Conservation (phyloP, 2,113 vertebrate genomes). For the Chunga burmeisteri region DNA sequence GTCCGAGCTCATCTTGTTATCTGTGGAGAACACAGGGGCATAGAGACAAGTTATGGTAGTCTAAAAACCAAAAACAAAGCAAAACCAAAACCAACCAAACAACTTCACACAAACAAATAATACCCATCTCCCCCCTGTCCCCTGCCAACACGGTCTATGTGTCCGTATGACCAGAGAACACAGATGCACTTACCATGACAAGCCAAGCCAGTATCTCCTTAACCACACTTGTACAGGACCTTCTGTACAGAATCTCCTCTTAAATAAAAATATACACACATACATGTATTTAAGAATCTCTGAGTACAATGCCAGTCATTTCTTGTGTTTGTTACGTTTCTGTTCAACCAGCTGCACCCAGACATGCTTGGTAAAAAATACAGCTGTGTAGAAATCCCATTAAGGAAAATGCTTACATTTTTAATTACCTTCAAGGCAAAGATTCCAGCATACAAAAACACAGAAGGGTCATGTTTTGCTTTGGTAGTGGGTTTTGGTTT, state of each 20-base stretch:
- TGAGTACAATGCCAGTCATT: background rate
- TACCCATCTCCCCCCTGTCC: background rate
- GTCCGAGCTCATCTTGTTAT: background rate
- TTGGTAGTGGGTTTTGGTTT: background rate
- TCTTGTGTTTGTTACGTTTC: background rate
- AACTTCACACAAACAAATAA: background rate
- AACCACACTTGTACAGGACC: background rate
- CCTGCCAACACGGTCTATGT: background rate
- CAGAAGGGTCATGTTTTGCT: constrained; percentile 3
- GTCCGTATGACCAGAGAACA: background rate
- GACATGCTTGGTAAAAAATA: background rate
- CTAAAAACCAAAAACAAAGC: background rate
- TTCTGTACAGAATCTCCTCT: background rate
- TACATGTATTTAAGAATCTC: background rate
- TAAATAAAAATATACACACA: background rate
- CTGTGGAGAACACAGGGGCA: background rate
- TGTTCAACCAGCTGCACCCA: constrained; percentile 10
- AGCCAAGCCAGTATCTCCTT: background rate
- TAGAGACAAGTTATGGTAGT: background rate
- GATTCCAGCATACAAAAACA: background rate
- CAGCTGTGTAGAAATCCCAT: constrained; percentile 5
- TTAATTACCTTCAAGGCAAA: constrained; percentile 60
- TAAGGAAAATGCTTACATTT: constrained; percentile 13
- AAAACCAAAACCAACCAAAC: background rate
- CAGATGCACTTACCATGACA: background rate